Base-by-base conservation (phyloP, 1,140 invertebrate species). In the Drosophila pandora region DNA sequence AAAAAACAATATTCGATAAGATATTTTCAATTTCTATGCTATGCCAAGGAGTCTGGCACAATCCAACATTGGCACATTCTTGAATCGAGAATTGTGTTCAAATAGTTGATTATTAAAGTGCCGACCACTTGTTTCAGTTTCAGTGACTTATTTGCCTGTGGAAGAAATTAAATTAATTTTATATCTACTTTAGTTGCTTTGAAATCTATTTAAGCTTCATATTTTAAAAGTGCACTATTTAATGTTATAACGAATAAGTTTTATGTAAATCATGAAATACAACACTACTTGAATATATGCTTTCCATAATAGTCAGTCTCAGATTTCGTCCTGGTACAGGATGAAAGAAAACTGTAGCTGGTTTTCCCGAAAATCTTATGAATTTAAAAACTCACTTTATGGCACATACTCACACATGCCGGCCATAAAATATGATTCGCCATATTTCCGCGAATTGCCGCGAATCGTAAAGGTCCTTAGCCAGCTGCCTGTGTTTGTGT, bases 341-440 rank as follows among this genome's bases (percentile, higher is more conserved):
- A 87, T 87, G 82, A 88, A 88, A 47, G 83, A 79, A 87, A 79
- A 68, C 41, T 49, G 61, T 69, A 56, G 54, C 79, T 77, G 87
- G 87, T 71, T 90, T 90, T 90, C 50, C 87, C 87, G 64, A 85
- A 90, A 90, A 83, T 87, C 79, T 90, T 87, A 90, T 90, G 87
- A 90, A 90, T 90, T 87, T 90, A 83, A 90, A 90, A 67, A 57
- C 56, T 12, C 37, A 71, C 55, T 82, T 87, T 88, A 88, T 73
- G 60, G 58, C 22, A 3, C 34, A 12, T 34, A 57, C 54, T 48
- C 63, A 79, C 83, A 88, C 78, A 64, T 88, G 73, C 50, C 50
- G 58, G 47, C 23, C 77, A 83, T 88, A 88, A 88, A 88, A 64
- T 63, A 13, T 17, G 43, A 84, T 89, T 68, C 85, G 85, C 85